Conservation (phyloP, 2,113 vertebrate genomes). For the Phainopepla nitens region DNA sequence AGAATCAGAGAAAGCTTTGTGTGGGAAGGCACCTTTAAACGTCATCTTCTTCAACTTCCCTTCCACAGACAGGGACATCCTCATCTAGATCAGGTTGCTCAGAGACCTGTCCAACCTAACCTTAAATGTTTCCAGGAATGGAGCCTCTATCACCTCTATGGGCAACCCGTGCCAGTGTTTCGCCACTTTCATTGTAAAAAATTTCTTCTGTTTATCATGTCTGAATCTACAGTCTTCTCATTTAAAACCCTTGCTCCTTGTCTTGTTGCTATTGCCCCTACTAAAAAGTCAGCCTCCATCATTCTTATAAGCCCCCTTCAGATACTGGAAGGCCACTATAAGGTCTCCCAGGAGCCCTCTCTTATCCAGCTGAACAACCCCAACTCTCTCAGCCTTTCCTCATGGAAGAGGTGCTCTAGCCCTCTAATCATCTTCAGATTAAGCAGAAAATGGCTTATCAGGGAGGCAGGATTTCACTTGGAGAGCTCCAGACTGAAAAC, state of each 20-base stretch:
- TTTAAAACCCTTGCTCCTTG: neutral
- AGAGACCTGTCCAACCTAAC: neutral
- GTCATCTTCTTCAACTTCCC: neutral
- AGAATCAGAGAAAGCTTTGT: neutral
- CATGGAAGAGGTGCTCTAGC: neutral
- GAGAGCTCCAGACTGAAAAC: neutral
- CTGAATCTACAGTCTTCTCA: neutral
- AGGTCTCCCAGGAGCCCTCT: neutral
- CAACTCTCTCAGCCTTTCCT: neutral
- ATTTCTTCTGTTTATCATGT: neutral
- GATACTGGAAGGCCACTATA: neutral
- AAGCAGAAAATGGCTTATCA: neutral
- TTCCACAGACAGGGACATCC: neutral
- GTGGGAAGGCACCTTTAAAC: neutral
- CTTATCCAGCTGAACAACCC: neutral
- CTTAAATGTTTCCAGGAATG: neutral
- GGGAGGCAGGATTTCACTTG: neutral
- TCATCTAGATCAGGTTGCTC: neutral
- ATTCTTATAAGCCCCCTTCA: neutral
- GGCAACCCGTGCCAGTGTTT: neutral
- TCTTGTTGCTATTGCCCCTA: neutral
- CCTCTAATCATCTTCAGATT: neutral
- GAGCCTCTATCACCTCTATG: too few relatives aligned
- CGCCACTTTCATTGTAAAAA: neutral
- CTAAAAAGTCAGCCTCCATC: neutral